Evolutionary conservation across 1,140 invertebrate genomes (phyloP), one percentile per base, ranked within the genome.

Genomic region (Scaptomyza hsui): DNA sequence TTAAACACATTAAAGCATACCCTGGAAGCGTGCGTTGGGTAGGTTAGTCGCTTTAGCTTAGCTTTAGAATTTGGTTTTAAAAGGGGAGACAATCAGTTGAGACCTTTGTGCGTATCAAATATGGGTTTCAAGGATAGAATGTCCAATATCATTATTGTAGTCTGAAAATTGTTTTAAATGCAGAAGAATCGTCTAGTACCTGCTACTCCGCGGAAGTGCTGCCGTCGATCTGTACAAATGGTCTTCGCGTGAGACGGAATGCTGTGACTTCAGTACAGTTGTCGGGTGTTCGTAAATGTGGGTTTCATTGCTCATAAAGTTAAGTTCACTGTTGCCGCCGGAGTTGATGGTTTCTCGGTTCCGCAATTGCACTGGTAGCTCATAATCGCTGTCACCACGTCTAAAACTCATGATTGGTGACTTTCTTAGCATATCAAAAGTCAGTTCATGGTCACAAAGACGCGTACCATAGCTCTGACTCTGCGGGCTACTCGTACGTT

Each of bases 271-370:
- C 5, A 89, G 32, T 13, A 80, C 85, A 0, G 82, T 83, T 0
- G 82, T 89, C 3, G 89, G 81, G 53, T 90, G 90, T 4, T 91
- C 90, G 26, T 91, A 91, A 18, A 88, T 88, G 2, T 82, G 69
- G 9, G 85, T 80, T 21, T 90, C 89, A 44, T 89, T 91, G 68
- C 82, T 91, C 81, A 91, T 80, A 45, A 91, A 91, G 53, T 91
- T 91, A 1, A 91, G 59, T 39, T 91, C 90, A 4, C 85, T 90
- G 61, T 90, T 91, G 12, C 90, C 89, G 1, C 90, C 89, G 0
- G 89, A 81, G 52, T 91, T 90, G 12, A 91, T 91, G 10, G 78
- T 90, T 37, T 91, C 89, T 1, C 88, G 64, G 29, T 90, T 91
- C 4, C 72, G 77, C 12, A 90, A 53, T 67, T 82, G 73, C 52